phyloP scores from a whole-genome alignment of 2,113 vertebrate species.

The Xiphophorus hellerii region DNA sequence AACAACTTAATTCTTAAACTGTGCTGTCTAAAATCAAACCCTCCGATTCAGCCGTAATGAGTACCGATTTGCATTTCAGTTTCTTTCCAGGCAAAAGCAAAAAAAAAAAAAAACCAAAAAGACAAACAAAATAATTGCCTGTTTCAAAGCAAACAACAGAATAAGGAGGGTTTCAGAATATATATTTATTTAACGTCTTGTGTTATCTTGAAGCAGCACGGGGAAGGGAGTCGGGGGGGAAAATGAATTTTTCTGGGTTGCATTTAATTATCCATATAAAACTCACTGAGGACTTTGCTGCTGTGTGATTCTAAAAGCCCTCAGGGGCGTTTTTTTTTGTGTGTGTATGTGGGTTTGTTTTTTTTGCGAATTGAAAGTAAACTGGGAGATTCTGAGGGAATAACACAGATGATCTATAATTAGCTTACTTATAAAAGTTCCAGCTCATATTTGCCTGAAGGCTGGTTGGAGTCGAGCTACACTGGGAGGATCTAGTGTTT shows the following conservation, averaged over 20 bases:
- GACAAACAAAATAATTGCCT: not conserved
- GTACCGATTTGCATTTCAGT: not conserved
- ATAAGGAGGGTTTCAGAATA: not conserved
- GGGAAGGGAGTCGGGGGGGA: not conserved
- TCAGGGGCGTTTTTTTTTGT: conserved; percentile 34
- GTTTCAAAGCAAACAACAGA: conserved; percentile 26
- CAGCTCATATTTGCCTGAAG: conserved; percentile 34
- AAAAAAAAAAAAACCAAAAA: not conserved
- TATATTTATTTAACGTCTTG: not conserved
- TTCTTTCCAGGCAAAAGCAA: not conserved
- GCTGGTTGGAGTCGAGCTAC: conserved; percentile 30
- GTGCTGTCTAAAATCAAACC: not conserved
- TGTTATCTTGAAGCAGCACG: conserved; percentile 11
- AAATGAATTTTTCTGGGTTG: conserved; percentile 32
- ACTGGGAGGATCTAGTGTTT: conserved; percentile 18
- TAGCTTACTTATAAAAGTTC: conserved; percentile 43
- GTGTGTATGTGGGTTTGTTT: too few relatives aligned
- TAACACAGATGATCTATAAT: conserved; percentile 50
- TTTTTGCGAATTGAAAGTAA: conserved; percentile 51
- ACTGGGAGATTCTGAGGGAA: conserved; percentile 30
- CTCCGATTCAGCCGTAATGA: not conserved
- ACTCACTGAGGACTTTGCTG: conserved; percentile 22
- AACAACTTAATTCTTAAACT: not conserved
- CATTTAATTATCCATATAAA: conserved; percentile 50
- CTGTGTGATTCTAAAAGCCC: conserved; percentile 51